These are phyloP conservation scores for Callimorpha dominula DNA, from an alignment of 2,888 invertebrate genomes.

Conservation along the genomic window DNA sequence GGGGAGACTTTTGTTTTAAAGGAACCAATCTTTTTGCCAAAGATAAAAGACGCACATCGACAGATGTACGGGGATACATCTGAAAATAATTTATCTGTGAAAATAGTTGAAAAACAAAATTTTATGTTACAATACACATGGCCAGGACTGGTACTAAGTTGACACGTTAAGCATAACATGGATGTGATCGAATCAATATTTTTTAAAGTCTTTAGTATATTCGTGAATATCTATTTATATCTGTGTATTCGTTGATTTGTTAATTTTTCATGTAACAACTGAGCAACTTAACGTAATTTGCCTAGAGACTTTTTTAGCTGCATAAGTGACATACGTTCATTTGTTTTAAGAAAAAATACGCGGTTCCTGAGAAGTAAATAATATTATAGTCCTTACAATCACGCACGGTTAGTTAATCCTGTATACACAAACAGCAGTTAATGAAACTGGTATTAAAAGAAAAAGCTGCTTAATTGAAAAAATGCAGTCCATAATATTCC, in stretches of 20 bases:
- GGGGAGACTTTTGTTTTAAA: constrained; percentile 44
- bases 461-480: neutral
- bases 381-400: too few species aligned
- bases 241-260: neutral
- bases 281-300: neutral
- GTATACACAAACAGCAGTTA: neutral
- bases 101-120: constrained; percentile 62
- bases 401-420: too few species aligned
- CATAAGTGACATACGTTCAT: too few species aligned
- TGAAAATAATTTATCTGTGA: constrained; percentile 62
- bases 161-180: constrained; percentile 37
- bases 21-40: constrained; percentile 48
- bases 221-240: too few species aligned
- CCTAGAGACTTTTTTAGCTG: neutral
- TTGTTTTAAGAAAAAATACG: too few species aligned
- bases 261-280: neutral
- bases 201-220: neutral
- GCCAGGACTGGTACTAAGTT: constrained; percentile 43
- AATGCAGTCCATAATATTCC: constrained; percentile 48
- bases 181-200: constrained; percentile 32
- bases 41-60: constrained; percentile 51
- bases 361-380: too few species aligned
- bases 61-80: constrained; percentile 61
- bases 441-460: constrained; percentile 1
- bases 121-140: constrained; percentile 63